Percentiles rank a stretch among this genome's conserved stretches.
phyloP scores from a whole-genome alignment of 2,113 vertebrate species.

The Alces alces region DNA sequence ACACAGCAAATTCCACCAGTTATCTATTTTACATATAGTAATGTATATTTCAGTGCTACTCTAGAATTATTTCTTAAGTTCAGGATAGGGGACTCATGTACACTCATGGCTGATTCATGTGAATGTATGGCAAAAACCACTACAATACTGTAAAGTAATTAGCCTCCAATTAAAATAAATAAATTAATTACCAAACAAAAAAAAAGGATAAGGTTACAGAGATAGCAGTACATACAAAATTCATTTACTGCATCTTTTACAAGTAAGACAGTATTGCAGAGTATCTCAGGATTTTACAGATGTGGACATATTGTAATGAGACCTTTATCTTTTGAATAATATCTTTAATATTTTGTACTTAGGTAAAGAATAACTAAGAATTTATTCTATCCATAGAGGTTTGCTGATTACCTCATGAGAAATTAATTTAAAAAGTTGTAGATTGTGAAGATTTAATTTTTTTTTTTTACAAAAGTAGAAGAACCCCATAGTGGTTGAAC shows the following conservation, averaged over 20 bases:
- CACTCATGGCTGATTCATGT: not conserved
- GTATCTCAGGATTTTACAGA: not conserved
- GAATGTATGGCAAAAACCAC: not conserved
- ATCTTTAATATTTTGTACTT: not conserved
- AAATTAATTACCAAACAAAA: not conserved
- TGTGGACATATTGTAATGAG: not conserved
- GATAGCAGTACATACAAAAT: not conserved
- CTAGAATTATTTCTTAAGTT: not conserved
- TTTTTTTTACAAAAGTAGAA: not conserved
- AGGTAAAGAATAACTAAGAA: not conserved
- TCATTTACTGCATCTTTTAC: not conserved
- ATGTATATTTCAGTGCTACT: not conserved
- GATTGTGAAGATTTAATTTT: not conserved
- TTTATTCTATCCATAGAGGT: not conserved
- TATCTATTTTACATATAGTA: not conserved
- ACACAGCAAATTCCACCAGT: not conserved
- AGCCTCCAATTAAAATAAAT: not conserved
- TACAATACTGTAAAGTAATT: not conserved
- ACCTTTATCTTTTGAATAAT: not conserved
- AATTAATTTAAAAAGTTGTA: not conserved
- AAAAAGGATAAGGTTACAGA: not conserved
- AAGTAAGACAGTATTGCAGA: not conserved
- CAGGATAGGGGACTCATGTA: not conserved
- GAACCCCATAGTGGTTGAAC: not conserved
- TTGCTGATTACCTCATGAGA: not conserved